Base-by-base conservation (phyloP, 2,113 vertebrate species). In the Psilopogon haemacephalus region DNA sequence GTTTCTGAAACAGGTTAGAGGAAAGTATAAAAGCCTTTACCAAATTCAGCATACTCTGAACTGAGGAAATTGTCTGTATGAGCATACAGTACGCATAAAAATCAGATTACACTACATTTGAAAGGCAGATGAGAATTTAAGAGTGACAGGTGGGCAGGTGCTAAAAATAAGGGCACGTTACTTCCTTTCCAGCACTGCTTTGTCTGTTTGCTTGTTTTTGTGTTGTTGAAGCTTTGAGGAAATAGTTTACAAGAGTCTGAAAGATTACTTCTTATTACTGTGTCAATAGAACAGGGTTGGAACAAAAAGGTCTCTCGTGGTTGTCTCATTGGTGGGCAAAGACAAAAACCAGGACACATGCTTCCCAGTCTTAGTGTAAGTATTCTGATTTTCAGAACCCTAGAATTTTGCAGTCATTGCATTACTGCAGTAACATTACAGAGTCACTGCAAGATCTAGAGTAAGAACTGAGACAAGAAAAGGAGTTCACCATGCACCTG, bases 41-140 rank as follows among this genome's bases (percentile, higher is more conserved):
- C 87, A 94, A 96, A 93, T 54, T 93, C 35, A 15, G 19, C 69
- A 60, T 84, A 88, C 68, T 87, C 82, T 83, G 75, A 89, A 92
- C 93, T 68, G 82, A 87, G 69, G 91, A 91, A 94, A 95, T 95
- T 93, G 91, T 83, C 91, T 96, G 87, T 94, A 93, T 5, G 23
- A 96, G 82, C 85, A 84, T 96, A 94, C 91, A 96, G 87, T 95
- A 40, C 88, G 93, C 94, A 95, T 96, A 94, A 96, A 95, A 95
- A 96, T 96, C 94, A 96, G 89, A 94, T 96, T 96, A 77, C 59
- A 70, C 84, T 87, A 73, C 87, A 95, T 96, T 96, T 94, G 95
- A 96, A 95, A 96, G 91, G 94, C 96, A 95, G 96, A 96, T 96
- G 87, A 96, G 94, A 88, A 69, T 94, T 89, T 89, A 79, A 91